These are phyloP conservation scores for Leuciscus idus DNA, from an alignment of 2,113 vertebrate genomes.

Conservation along the genomic window DNA sequence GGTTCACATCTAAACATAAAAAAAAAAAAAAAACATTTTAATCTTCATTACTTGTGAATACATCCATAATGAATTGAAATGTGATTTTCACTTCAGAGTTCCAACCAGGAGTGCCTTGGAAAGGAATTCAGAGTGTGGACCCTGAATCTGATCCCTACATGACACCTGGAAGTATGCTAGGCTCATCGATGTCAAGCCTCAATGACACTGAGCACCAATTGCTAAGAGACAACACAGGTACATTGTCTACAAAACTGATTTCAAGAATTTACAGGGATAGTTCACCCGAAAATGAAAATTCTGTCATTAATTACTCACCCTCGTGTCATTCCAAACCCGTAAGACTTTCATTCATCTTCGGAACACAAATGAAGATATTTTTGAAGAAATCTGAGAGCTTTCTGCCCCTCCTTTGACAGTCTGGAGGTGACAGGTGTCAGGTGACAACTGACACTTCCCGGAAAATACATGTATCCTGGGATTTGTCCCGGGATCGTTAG, in stretches of 20 bases:
- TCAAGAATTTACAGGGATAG: background rate
- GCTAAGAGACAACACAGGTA: conserved; percentile 98
- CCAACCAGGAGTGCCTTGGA: conserved; percentile 99
- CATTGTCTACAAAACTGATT: conserved; percentile 15
- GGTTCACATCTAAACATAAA: background rate
- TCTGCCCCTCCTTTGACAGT: too few species aligned
- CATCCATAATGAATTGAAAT: background rate
- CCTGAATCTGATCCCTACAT: conserved; percentile 98
- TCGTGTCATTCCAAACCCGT: too few species aligned
- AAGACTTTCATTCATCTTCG: too few species aligned
- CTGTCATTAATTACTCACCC: too few species aligned
- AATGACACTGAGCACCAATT: conserved; percentile 98
- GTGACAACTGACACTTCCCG: too few species aligned
- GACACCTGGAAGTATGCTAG: conserved; percentile 97
- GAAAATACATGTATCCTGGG: too few species aligned
- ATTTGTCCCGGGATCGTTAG: too few species aligned
- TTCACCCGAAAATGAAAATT: too few species aligned
- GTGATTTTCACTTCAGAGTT: conserved; percentile 80
- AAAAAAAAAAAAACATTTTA: background rate
- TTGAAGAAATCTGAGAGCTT: too few species aligned
- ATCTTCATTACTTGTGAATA: background rate
- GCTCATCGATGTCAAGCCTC: conserved; percentile 91
- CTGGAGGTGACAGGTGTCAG: too few species aligned
- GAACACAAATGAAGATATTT: too few species aligned
- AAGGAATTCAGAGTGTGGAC: conserved; percentile 97